Conservation (phyloP, 2,797 vertebrate species). For the Pangasius sanitwongsei region DNA sequence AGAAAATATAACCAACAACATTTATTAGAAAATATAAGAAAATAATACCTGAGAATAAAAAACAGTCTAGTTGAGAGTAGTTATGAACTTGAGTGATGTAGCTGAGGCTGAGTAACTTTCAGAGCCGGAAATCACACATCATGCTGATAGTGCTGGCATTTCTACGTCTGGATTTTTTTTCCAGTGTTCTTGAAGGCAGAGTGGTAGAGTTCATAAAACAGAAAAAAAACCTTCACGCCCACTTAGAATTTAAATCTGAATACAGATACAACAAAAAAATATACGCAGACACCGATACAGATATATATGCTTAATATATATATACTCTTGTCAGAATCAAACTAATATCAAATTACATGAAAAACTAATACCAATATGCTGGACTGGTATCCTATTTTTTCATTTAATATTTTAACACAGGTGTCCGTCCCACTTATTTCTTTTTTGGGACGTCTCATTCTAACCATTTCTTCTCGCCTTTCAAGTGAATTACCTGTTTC, state of each 20-base stretch:
- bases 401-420: constrained; percentile 6
- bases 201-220: not conserved
- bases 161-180: not conserved
- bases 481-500: constrained; percentile 14
- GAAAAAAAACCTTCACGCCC: not conserved
- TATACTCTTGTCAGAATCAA: constrained; percentile 2
- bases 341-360: not conserved
- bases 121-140: not conserved
- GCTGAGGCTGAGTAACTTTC: not conserved
- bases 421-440: not conserved
- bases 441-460: not conserved
- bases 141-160: not conserved
- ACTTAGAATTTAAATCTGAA: not conserved
- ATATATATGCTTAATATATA: not conserved
- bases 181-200: not conserved
- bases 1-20: not conserved
- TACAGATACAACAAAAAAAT: not conserved
- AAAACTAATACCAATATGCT: constrained; percentile 1
- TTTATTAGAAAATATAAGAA: not conserved
- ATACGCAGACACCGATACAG: not conserved
- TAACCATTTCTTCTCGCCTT: not conserved
- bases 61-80: not conserved
- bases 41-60: not conserved
- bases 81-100: not conserved
- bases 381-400: not conserved